phyloP scores from a whole-genome alignment of 2,797 vertebrate species.

The Botia kubotai region DNA sequence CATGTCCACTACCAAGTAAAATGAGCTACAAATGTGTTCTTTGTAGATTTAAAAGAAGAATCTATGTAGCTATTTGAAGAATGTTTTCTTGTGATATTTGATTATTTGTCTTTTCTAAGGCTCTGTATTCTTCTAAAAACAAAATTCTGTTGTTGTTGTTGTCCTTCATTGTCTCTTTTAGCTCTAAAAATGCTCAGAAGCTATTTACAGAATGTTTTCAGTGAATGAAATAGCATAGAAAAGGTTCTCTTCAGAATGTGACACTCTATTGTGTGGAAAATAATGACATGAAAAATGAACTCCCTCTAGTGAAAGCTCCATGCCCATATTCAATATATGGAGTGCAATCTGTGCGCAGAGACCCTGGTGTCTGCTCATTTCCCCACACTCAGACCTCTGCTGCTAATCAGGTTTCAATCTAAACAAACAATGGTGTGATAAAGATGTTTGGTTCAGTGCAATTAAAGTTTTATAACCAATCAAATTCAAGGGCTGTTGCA shows the following conservation, averaged over 20 bases:
- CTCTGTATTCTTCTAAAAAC: background rate
- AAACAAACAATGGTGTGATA: conserved; percentile 33
- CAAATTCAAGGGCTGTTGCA: conserved; percentile 39
- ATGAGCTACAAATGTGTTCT: too few relatives aligned
- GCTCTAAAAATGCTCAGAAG: conserved; percentile 13
- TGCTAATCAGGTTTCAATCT: conserved; percentile 46
- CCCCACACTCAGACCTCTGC: conserved; percentile 20
- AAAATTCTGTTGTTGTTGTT: background rate
- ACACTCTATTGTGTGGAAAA: conserved; percentile 40
- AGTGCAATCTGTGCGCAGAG: conserved; percentile 17
- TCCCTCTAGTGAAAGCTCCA: conserved; percentile 13
- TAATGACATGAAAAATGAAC: conserved; percentile 41
- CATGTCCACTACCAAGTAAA: background rate
- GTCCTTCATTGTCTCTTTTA: conserved; percentile 6
- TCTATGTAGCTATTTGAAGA: too few relatives aligned
- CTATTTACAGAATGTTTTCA: conserved; percentile 12
- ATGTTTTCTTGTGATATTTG: background rate
- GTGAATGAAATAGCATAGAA: conserved; percentile 29
- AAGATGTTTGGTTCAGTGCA: conserved; percentile 30
- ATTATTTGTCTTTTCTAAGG: conserved; percentile 11
- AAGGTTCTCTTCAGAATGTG: conserved; percentile 28
- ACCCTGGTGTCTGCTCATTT: conserved; percentile 18
- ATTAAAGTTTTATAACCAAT: conserved; percentile 54
- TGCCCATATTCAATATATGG: conserved; percentile 14
- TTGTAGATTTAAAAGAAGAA: too few relatives aligned